Conservation (phyloP, 2,888 invertebrate species). For the Drosophila limbata region DNA sequence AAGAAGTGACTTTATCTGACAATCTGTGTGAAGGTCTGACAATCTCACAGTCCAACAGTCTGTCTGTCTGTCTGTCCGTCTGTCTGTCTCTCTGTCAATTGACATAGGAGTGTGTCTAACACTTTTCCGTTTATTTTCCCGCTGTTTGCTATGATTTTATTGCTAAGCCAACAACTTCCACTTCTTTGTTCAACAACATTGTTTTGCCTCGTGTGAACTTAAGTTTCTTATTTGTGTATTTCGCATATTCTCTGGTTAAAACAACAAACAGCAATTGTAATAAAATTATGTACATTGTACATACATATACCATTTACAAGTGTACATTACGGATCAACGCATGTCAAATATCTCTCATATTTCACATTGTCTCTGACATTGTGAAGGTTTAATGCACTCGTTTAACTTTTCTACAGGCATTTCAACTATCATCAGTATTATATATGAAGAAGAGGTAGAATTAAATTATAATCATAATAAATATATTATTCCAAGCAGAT, state of each 20-base stretch:
- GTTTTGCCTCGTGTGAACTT: constrained; percentile 62
- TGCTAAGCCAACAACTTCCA: constrained; percentile 58
- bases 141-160: constrained; percentile 25
- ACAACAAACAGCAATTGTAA: not conserved
- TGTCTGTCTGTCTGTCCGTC: not conserved
- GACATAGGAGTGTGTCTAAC: constrained; percentile 8
- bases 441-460: not conserved
- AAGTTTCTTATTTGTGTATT: constrained; percentile 27
- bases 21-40: not conserved
- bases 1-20: not conserved
- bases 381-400: constrained; percentile 41
- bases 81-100: not conserved
- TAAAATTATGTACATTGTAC: constrained; percentile 2
- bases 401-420: not conserved
- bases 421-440: not conserved
- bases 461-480: not conserved
- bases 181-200: constrained; percentile 65
- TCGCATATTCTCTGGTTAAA: constrained; percentile 30
- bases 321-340: constrained; percentile 42
- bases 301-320: constrained; percentile 30
- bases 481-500: not conserved
- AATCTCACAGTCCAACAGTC: not conserved
- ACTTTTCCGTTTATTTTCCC: constrained; percentile 47
- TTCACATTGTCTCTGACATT: constrained; percentile 24
- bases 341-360: constrained; percentile 48